A percentile compares a stretch with the other conserved stretches of the same genome.
Evolutionary conservation across 2,113 vertebrate genomes (phyloP).

Genomic region (Onychorhynchus coronatus): DNA sequence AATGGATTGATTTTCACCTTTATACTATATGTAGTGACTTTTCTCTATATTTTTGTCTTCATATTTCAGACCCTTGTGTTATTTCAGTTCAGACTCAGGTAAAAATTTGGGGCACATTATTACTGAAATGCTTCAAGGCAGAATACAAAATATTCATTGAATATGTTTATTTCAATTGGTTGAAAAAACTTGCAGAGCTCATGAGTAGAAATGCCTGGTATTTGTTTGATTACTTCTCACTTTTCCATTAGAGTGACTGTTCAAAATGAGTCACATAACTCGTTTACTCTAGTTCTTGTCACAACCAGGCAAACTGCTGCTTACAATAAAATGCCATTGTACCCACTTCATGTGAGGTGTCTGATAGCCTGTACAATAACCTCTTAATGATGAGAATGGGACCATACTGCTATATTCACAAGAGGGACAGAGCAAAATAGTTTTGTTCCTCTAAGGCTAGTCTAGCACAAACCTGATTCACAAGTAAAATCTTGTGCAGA

Average conservation of each 20-base stretch:
- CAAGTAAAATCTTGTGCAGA: background rate
- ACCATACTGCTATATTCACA: background rate
- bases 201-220: background rate
- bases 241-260: background rate
- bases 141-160: background rate
- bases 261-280: background rate
- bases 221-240: background rate
- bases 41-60: background rate
- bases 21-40: background rate
- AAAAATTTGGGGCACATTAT: background rate
- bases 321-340: background rate
- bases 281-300: background rate
- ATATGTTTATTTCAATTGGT: background rate
- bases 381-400: background rate
- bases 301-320: background rate
- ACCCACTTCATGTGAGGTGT: background rate
- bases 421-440: rapidly evolving
- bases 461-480: background rate
- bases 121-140: background rate
- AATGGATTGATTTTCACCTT: background rate
- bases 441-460: background rate
- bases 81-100: background rate
- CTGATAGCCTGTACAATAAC: background rate
- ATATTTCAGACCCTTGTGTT: background rate
- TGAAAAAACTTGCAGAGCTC: background rate